Conservation (phyloP, 2,888 invertebrate genomes). For the Diplolepis rosae region DNA sequence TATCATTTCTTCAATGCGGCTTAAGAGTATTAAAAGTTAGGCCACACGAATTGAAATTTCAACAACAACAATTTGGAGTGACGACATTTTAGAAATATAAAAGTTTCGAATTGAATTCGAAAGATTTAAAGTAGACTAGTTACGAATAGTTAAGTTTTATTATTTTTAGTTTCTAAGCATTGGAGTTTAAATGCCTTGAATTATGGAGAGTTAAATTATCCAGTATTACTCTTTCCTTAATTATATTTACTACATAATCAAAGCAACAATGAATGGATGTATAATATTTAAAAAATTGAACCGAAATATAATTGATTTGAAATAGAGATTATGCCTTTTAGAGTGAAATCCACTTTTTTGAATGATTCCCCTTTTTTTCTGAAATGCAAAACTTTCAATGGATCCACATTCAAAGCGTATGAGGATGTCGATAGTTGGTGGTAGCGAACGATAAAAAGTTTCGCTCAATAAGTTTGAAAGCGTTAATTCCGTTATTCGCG, state of each 20-base stretch:
- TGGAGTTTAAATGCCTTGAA: constrained; percentile 36
- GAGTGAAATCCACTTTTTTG: not conserved
- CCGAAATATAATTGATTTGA: not conserved
- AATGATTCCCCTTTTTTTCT: not conserved
- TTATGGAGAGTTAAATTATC: too few species aligned
- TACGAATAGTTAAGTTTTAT: too few species aligned
- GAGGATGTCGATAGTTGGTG: not conserved
- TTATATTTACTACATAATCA: too few species aligned
- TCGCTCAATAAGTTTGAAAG: constrained; percentile 57
- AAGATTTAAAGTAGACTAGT: not conserved
- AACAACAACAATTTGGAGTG: not conserved
- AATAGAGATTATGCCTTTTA: not conserved
- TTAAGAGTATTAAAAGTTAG: not conserved
- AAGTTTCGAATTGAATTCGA: not conserved
- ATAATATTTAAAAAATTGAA: constrained; percentile 31
- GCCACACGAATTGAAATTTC: not conserved
- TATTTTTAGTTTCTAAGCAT: not conserved
- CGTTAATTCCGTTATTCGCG: constrained; percentile 55
- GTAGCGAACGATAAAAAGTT: constrained; percentile 33
- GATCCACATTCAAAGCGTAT: not conserved
- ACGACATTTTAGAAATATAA: not conserved
- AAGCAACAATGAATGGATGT: constrained; percentile 29
- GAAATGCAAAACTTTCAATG: not conserved
- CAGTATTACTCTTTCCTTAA: too few species aligned
- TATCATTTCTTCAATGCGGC: not conserved